These are phyloP conservation scores for Nomada lathburiana DNA, from an alignment of 2,888 invertebrate genomes.

Conservation along the genomic window DNA sequence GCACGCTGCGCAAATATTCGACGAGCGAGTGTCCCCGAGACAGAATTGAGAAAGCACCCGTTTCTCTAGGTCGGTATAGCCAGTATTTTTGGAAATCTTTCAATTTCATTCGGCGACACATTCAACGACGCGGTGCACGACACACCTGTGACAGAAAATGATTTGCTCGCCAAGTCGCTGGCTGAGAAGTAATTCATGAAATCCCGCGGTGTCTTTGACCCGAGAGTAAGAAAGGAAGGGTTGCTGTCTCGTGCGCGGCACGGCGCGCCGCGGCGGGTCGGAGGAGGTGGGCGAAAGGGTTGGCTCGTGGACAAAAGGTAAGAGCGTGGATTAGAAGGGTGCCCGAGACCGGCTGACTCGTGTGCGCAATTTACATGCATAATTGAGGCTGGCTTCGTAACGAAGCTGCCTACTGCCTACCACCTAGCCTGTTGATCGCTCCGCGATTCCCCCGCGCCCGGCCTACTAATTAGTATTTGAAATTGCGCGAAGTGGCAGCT, in stretches of 20 bases:
- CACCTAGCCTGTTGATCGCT: conserved; percentile 63
- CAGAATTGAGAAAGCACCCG: conserved; percentile 1
- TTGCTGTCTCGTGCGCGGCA: not conserved
- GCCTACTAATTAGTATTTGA: conserved; percentile 64
- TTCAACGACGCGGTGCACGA: no score
- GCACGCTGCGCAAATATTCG: conserved; percentile 23
- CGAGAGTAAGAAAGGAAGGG: not conserved
- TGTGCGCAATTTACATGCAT: conserved; percentile 65
- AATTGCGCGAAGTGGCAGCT: conserved; percentile 47
- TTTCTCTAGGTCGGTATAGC: not conserved
- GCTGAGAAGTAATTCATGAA: conserved; percentile 1
- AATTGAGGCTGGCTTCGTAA: conserved; percentile 65
- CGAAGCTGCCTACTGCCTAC: conserved; percentile 46
- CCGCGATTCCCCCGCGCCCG: conserved; percentile 52
- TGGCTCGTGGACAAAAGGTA: conserved; percentile 28
- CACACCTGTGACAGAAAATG: no score
- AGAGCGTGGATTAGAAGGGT: conserved; percentile 24
- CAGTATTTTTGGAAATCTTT: not conserved
- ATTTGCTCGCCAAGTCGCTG: not conserved
- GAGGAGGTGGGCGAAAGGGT: not conserved
- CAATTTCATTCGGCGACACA: not conserved
- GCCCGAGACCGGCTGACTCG: conserved; percentile 17
- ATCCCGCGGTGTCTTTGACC: conserved; percentile 14
- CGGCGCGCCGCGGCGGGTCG: not conserved
- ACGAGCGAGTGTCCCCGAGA: conserved; percentile 29